phyloP scores from a whole-genome alignment of 2,797 vertebrate genomes.

The Macropus fuliginosus region DNA sequence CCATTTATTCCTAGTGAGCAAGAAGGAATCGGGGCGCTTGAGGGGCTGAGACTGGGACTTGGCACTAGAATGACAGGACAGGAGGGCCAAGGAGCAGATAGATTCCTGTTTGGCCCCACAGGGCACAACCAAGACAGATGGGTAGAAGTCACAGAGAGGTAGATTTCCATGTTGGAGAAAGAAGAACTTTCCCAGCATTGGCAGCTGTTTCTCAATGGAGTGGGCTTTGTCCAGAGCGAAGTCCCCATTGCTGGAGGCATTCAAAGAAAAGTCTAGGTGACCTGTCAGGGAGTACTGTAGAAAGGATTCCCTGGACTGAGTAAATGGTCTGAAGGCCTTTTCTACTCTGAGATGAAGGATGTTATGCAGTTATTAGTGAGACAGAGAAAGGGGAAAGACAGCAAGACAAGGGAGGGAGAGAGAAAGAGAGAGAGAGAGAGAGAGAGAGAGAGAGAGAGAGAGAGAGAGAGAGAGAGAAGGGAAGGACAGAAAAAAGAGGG shows the following conservation, averaged over 20 bases:
- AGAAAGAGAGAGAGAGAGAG: too few relatives aligned
- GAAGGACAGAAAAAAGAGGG: fast-evolving
- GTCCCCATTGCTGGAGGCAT: neutral
- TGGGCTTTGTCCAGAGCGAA: neutral
- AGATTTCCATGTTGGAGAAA: neutral
- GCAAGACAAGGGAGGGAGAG: neutral
- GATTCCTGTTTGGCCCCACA: neutral
- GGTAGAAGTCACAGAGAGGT: neutral
- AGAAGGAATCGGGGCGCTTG: neutral
- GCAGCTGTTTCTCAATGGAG: neutral
- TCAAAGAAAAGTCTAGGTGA: neutral
- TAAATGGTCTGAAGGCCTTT: neutral
- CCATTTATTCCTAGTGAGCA: neutral
- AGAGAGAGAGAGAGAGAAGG: too few relatives aligned
- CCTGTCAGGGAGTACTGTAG: neutral
- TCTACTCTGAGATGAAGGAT: neutral
- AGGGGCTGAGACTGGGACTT: neutral
- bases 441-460: too few relatives aligned
- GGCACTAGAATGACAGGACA: neutral
- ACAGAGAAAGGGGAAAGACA: neutral
- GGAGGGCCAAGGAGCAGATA: neutral
- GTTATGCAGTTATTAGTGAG: neutral
- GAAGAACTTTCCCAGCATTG: neutral
- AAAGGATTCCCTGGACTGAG: neutral
- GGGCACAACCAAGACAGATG: neutral